Base-by-base conservation (phyloP, 2,888 invertebrate species). In the Drymonia ruficornis region DNA sequence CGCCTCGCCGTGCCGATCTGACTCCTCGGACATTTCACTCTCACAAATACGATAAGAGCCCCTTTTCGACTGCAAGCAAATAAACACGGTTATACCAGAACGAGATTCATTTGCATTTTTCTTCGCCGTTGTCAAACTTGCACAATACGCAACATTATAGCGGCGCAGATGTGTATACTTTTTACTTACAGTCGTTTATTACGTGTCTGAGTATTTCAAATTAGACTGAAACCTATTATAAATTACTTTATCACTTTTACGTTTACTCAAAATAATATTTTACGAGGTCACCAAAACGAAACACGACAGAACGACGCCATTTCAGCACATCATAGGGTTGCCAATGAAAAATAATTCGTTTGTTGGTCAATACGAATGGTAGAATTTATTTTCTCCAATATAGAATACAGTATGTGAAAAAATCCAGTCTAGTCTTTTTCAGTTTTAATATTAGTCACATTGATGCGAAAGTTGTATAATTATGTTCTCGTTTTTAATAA, bases 21-120 rank as follows among this genome's bases (percentile, higher is more conserved):
- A 84, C 82, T 91, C 91, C 83, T 91, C 91, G 86, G 91, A 91
- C 91, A 91, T 91, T 89, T 89, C 91, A 90, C 90, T 87, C 88
- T 85, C 80, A 86, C 83, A 78, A 87, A 80, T 78, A 86, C 67
- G 78, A 79, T 78, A 85, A 80, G 83, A 86, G 81, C 81, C 68
- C 74, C 83, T 85, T 87, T 79, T 86, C 74, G 83, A 91, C 91
- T 92, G 91, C 74, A 92, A 91, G 79, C 78, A 90, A 90, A 91
- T 70, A 77, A 80, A 59, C 67, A 77, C 70, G 56, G 75, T 89
- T 87, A 86, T 79, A 77, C 75, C 74, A 76, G 64, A 78, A 70
- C 62, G 66, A 72, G 63, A 71, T 67, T 75, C 56, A 80, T 81
- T 84, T 77, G 74, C 82, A 83, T 84, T 76, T 19, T 78, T 75